Base-by-base conservation (phyloP, 2,888 invertebrate species). In the Piscicola geometra region DNA sequence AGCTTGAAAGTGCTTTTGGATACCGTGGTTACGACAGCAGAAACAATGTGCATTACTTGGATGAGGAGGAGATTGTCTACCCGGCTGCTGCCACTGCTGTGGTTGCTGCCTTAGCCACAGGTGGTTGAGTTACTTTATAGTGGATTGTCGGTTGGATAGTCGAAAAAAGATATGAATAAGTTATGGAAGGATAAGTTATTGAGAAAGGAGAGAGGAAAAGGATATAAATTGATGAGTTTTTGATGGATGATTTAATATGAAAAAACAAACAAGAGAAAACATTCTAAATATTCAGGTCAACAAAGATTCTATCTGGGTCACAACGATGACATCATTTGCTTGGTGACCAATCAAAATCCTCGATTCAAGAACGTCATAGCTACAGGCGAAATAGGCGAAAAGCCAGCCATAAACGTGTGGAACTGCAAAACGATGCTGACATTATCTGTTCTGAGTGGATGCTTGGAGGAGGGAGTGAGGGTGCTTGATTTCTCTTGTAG, bases 1-100 rank as follows among this genome's bases (percentile, higher is more conserved):
- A 83, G 76, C 78, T 86, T 71, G 84, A 85, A 28, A 82, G 82
- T 79, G 81, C 86, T 30, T 81, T 84, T 81, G 86, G 86, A 50
- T 86, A 85, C 80, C 80, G 86, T 36, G 86, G 86, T 0, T 86
- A 85, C 81, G 86, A 86, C 83, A 52, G 81, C 83, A 47, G 81
- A 18, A 80, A 83, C 82, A 80, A 86, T 83, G 78, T 80, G n/a
- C 83, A 83, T 78, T 86, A 84, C 79, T 80, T 86, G 21, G 84
- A 85, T 76, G 21, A 67, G 3, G 85, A 85, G 76, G 84, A 84
- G 75, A 82, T 86, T 78, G 84, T 86, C 28, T 86, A 83, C 79
- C 85, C 85, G 79, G 84, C 86, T 9, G 86, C 86, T 66, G 86
- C 85, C 12, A 83, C 85, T 70, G 85, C 85, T 18, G 83, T 86